phyloP scores from a whole-genome alignment of 2,797 vertebrate species.

The Hypotaenidia philippensis region DNA sequence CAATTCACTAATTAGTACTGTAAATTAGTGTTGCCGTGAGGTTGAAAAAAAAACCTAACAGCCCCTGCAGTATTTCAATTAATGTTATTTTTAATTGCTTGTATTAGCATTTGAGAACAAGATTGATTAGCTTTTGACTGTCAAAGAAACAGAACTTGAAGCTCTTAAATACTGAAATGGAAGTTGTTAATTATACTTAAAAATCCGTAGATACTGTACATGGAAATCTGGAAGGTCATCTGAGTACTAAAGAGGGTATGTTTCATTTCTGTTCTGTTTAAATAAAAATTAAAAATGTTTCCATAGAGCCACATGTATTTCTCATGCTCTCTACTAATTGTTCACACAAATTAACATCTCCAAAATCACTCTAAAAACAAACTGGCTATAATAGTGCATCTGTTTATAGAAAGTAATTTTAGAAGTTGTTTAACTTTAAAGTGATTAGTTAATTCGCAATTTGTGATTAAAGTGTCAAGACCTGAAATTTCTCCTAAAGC shows the following conservation, averaged over 20 bases:
- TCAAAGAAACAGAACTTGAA: slow-evolving; percentile 76
- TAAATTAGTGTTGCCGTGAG: slow-evolving; percentile 78
- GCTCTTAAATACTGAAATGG: slow-evolving; percentile 71
- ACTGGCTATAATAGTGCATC: slow-evolving; percentile 39
- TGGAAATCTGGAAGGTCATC: slow-evolving; percentile 74
- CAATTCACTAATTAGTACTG: slow-evolving; percentile 75
- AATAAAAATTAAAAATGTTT: slow-evolving; percentile 47
- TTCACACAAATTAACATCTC: slow-evolving; percentile 39
- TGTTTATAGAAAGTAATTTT: slow-evolving; percentile 68
- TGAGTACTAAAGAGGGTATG: slow-evolving; percentile 34
- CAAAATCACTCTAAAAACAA: slow-evolving; percentile 60
- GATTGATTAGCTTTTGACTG: slow-evolving; percentile 80
- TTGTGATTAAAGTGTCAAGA: slow-evolving; percentile 31
- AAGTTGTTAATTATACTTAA: slow-evolving; percentile 80
- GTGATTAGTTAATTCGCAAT: slow-evolving; percentile 47
- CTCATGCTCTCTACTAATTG: slow-evolving; percentile 8
- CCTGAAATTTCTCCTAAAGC: background rate
- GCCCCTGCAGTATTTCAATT: slow-evolving; percentile 80
- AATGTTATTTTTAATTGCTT: slow-evolving; percentile 82
- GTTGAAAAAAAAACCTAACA: slow-evolving; percentile 70
- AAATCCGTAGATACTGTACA: slow-evolving; percentile 69
- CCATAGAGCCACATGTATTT: slow-evolving; percentile 40
- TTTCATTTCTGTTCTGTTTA: slow-evolving; percentile 61
- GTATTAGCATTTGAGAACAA: slow-evolving; percentile 81
- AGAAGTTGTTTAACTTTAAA: slow-evolving; percentile 70